A percentile compares a stretch with the other conserved stretches of the same genome.
Evolutionary conservation across 2,888 invertebrate genomes (phyloP).

Genomic region (Colletes collaris): DNA sequence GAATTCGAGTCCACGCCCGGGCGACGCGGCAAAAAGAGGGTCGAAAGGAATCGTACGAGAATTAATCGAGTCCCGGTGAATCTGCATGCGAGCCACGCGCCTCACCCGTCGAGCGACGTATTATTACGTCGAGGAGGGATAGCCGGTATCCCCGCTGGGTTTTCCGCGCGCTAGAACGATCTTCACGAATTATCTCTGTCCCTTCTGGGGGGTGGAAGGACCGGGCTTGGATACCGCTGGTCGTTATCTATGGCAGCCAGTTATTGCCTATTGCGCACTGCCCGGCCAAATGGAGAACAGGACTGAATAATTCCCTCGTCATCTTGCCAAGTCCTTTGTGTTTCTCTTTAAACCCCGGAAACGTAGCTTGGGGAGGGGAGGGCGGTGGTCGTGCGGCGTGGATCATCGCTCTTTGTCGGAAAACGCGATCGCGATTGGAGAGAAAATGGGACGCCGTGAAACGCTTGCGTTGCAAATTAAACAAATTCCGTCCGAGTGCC

Average conservation of each 20-base stretch:
- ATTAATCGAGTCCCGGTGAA: slow-evolving; percentile 36
- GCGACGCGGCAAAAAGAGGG: slow-evolving; percentile 6
- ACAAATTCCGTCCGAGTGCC: too few species aligned
- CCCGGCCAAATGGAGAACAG: slow-evolving; percentile 49
- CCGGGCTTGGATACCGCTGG: slow-evolving; percentile 4
- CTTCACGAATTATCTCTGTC: slow-evolving; percentile 61
- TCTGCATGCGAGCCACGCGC: slow-evolving; percentile 50
- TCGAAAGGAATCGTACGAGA: slow-evolving; percentile 1
- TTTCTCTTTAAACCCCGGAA: slow-evolving; percentile 52
- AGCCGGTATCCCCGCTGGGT: slow-evolving; percentile 20
- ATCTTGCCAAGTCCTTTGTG: slow-evolving; percentile 55
- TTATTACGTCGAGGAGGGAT: slow-evolving; percentile 42
- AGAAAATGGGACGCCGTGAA: slow-evolving; percentile 21
- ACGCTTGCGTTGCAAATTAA: not conserved
- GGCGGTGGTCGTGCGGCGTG: not conserved
- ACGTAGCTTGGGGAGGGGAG: not conserved
- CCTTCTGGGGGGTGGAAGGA: slow-evolving; percentile 26
- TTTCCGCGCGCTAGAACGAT: slow-evolving; percentile 44
- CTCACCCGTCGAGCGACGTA: slow-evolving; percentile 33
- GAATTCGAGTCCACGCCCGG: not conserved
- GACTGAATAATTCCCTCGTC: slow-evolving; percentile 57
- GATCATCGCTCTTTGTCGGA: slow-evolving; percentile 41
- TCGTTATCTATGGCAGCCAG: slow-evolving; percentile 62
- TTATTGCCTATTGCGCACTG: slow-evolving; percentile 61
- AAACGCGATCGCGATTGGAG: slow-evolving; percentile 34